Conservation (phyloP, 2,888 invertebrate species). For the Metopia argyrocephala region DNA sequence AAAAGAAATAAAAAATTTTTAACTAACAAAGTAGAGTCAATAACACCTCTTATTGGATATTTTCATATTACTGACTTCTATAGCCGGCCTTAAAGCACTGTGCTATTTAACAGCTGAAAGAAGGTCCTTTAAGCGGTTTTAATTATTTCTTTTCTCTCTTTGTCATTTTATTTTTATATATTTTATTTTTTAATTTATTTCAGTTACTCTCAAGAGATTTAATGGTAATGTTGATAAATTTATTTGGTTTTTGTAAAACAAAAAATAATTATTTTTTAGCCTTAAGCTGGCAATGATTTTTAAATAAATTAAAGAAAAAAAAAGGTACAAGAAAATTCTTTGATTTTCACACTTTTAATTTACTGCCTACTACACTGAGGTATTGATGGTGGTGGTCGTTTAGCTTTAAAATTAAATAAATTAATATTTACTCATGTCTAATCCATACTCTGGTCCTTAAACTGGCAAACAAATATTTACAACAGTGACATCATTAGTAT, state of each 20-base stretch:
- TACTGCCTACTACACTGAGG: not conserved
- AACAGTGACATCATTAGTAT: conserved; percentile 65
- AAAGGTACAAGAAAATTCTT: no score
- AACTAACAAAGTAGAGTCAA: conserved; percentile 19
- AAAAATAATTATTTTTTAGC: conserved; percentile 40
- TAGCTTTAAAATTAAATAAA: conserved; percentile 50
- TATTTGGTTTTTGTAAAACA: not conserved
- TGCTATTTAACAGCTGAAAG: not conserved
- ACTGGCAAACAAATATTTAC: conserved; percentile 40
- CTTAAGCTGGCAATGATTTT: conserved; percentile 11
- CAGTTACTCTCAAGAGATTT: not conserved
- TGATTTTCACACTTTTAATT: conserved; percentile 53
- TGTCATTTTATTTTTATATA: not conserved
- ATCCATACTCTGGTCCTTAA: conserved; percentile 32
- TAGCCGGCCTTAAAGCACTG: not conserved
- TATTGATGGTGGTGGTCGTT: not conserved
- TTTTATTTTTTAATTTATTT: conserved; percentile 5
- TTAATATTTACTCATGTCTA: conserved; percentile 58
- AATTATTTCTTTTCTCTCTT: not conserved
- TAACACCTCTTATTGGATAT: conserved; percentile 41
- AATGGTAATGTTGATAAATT: not conserved
- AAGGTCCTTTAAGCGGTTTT: not conserved
- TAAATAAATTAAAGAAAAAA: conserved; percentile 5
- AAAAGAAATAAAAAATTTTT: not conserved
- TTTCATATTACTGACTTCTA: not conserved